A percentile compares a stretch with the other conserved stretches of the same genome.
phyloP scores from a whole-genome alignment of 1,140 invertebrate species.

The Babylonia areolata region DNA sequence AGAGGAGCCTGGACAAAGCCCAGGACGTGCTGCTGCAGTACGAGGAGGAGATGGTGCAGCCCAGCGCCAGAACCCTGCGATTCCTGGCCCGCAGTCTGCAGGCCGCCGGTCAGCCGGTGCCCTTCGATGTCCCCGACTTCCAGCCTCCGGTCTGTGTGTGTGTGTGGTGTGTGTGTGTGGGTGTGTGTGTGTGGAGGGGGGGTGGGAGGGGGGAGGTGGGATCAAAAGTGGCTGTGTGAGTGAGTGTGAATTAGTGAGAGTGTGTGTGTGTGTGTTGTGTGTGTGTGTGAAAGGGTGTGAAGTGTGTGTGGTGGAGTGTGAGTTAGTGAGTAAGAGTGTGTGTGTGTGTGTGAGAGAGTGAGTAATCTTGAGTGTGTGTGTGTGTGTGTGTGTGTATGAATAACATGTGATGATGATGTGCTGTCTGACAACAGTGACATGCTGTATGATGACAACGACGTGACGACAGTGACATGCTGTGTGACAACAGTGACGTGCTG shows the following conservation, averaged over 20 bases:
- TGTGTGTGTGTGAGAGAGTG: no score
- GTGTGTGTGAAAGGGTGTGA: neutral
- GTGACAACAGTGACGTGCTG: no score
- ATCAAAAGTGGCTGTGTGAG: no score
- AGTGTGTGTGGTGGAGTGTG: neutral
- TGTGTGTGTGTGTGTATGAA: no score
- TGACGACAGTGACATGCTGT: no score
- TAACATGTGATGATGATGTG: no score
- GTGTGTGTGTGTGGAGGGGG: slow-evolving; percentile 8
- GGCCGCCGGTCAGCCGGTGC: slow-evolving; percentile 81
- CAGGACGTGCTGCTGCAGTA: slow-evolving; percentile 86
- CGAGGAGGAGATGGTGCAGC: slow-evolving; percentile 87
- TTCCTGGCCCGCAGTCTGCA: slow-evolving; percentile 82
- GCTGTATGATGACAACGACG: no score
- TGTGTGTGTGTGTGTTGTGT: neutral
- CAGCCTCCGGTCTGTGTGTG: neutral
- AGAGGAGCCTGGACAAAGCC: slow-evolving; percentile 83
- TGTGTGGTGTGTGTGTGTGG: neutral
- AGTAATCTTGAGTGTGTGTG: no score
- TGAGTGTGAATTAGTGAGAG: neutral
- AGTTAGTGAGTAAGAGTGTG: neutral
- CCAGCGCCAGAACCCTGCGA: slow-evolving; percentile 82
- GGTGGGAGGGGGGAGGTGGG: neutral
- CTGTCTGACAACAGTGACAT: no score
- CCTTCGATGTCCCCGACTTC: slow-evolving; percentile 81